Percentiles rank a stretch among this genome's conserved stretches.
Conservation (phyloP, 2,113 vertebrate genomes). For the Mellivora capensis region DNA sequence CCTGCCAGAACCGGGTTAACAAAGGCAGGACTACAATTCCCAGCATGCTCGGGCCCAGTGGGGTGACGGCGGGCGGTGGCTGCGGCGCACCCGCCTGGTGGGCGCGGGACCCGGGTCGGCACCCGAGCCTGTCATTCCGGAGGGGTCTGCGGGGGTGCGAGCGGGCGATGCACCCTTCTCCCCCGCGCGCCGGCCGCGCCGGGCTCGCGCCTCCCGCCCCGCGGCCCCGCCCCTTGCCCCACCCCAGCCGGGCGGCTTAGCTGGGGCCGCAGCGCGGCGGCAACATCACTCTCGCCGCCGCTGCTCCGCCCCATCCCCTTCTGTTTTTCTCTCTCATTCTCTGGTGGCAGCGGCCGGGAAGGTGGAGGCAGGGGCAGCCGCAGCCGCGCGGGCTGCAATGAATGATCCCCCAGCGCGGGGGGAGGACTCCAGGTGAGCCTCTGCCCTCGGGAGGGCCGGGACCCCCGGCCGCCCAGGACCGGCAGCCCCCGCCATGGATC, state of each 20-base stretch:
- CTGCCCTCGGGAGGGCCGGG: slow-evolving; percentile 52
- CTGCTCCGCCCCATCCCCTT: slow-evolving; percentile 74
- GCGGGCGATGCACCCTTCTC: slow-evolving; percentile 5
- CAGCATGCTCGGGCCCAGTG: slow-evolving; percentile 69
- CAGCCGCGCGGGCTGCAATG: slow-evolving; percentile 72
- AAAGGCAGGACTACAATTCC: slow-evolving; percentile 83
- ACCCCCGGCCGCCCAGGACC: slow-evolving; percentile 28
- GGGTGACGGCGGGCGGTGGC: slow-evolving; percentile 66
- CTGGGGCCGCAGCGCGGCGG: slow-evolving; percentile 66
- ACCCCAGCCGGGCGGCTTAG: slow-evolving; percentile 31
- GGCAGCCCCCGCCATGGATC: slow-evolving; percentile 17
- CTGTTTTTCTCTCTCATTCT: slow-evolving; percentile 76
- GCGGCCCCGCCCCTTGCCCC: slow-evolving; percentile 42
- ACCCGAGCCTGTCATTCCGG: slow-evolving; percentile 2
- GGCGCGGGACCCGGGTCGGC: slow-evolving; percentile 38
- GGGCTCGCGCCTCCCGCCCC: slow-evolving; percentile 24
- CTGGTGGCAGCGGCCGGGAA: slow-evolving; percentile 57
- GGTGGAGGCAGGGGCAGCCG: slow-evolving; percentile 52
- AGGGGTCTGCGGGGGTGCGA: background rate
- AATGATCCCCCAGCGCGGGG: slow-evolving; percentile 67
- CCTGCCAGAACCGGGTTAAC: slow-evolving; percentile 71
- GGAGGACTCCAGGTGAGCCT: slow-evolving; percentile 71
- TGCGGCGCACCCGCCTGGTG: slow-evolving; percentile 39
- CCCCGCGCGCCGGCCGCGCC: background rate
- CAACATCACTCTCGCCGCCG: slow-evolving; percentile 57